phyloP scores from a whole-genome alignment of 1,140 invertebrate genomes.

The Drosophila paulistorum region DNA sequence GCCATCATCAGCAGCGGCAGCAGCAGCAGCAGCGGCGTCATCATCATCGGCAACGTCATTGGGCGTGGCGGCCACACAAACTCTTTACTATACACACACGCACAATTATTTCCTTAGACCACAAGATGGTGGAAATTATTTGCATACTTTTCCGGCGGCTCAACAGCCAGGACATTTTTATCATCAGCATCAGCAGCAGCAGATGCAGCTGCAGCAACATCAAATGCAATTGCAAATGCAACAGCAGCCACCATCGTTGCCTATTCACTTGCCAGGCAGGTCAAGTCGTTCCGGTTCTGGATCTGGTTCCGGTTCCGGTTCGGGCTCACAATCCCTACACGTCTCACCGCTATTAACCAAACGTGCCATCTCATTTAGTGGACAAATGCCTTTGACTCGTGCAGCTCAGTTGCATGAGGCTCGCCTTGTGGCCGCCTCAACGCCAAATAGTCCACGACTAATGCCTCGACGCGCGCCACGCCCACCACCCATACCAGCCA shows the following conservation, averaged over 20 bases:
- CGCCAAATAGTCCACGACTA: constrained; percentile 88
- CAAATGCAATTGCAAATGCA: constrained; percentile 32
- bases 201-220: constrained; percentile 36
- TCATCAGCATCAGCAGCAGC: constrained; percentile 55
- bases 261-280: constrained; percentile 38
- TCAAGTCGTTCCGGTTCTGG: constrained; percentile 43
- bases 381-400: constrained; percentile 66
- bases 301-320: constrained; percentile 48
- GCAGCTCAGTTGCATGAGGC: constrained; percentile 41
- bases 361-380: constrained; percentile 78
- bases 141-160: constrained; percentile 71
- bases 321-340: constrained; percentile 67
- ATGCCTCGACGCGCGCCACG: constrained; percentile 85
- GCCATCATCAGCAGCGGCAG: constrained; percentile 57
- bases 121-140: constrained; percentile 61
- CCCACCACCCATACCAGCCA: constrained; percentile 84
- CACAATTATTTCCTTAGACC: constrained; percentile 69
- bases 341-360: constrained; percentile 74
- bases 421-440: constrained; percentile 84
- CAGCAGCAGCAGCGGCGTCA: constrained; percentile 58
- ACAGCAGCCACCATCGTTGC: constrained; percentile 64
- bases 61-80: constrained; percentile 59
- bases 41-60: constrained; percentile 35
- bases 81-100: constrained; percentile 59
- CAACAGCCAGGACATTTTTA: constrained; percentile 52